These are phyloP conservation scores for Allophyes oxyacanthae DNA, from an alignment of 2,888 invertebrate genomes.

Conservation along the genomic window DNA sequence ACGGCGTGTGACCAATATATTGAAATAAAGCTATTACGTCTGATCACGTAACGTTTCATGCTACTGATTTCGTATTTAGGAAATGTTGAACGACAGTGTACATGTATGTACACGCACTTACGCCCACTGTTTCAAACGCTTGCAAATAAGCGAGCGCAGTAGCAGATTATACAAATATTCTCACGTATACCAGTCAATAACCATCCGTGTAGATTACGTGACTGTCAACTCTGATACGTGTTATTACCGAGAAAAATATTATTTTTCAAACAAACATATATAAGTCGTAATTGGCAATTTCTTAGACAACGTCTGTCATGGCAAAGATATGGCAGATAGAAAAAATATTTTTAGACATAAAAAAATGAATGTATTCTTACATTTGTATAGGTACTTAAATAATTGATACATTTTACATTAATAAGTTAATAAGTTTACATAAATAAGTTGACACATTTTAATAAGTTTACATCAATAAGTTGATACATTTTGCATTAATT, in stretches of 20 bases:
- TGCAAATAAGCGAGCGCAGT: slow-evolving; percentile 55
- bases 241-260: slow-evolving; percentile 57
- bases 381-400: no score
- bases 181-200: slow-evolving; percentile 80
- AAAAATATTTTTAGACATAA: not conserved
- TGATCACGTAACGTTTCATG: slow-evolving; percentile 67
- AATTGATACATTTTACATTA: no score
- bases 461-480: no score
- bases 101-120: slow-evolving; percentile 69
- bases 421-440: no score
- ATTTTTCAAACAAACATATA: slow-evolving; percentile 47
- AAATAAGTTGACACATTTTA: no score
- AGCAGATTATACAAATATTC: slow-evolving; percentile 79
- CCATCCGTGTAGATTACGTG: slow-evolving; percentile 76
- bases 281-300: slow-evolving; percentile 51
- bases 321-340: slow-evolving; percentile 9
- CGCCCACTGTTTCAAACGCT: slow-evolving; percentile 32
- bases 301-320: slow-evolving; percentile 30
- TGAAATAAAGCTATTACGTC: slow-evolving; percentile 58
- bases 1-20: slow-evolving; percentile 50
- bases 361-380: no score
- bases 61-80: slow-evolving; percentile 68
- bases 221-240: slow-evolving; percentile 71
- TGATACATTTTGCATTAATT: no score
- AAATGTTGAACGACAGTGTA: slow-evolving; percentile 64